Conservation (phyloP, 2,797 vertebrate species). For the Melopsittacus undulatus region DNA sequence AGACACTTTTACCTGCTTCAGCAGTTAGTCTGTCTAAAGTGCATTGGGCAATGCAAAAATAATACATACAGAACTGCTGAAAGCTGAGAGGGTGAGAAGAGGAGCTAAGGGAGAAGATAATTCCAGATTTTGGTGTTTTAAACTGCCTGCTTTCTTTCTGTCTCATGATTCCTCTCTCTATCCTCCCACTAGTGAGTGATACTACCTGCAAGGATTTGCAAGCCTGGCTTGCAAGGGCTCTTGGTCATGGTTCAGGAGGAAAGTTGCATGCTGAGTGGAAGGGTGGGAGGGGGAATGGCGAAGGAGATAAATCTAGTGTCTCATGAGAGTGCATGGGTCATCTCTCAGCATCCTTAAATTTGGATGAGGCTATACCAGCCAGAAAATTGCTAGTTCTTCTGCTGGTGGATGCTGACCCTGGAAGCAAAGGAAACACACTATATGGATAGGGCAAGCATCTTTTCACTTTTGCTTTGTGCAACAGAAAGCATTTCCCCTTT, state of each 20-base stretch:
- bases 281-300: neutral
- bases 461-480: slow-evolving; percentile 11
- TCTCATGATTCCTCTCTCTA: neutral
- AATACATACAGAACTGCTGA: neutral
- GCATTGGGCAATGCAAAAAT: neutral
- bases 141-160: neutral
- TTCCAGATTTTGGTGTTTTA: neutral
- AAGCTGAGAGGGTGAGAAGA: neutral
- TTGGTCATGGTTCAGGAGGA: neutral
- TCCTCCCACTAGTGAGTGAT: neutral
- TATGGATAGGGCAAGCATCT: neutral
- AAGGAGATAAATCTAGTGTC: neutral
- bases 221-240: neutral
- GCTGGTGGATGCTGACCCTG: neutral
- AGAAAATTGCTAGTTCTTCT: neutral
- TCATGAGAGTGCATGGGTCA: neutral
- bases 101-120: neutral
- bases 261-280: neutral
- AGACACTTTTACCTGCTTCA: neutral
- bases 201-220: neutral
- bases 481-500: neutral
- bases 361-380: neutral
- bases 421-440: neutral
- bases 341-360: neutral
- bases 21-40: neutral